These are phyloP conservation scores for Irena cyanogastra DNA, from an alignment of 2,113 vertebrate genomes.

Conservation along the genomic window DNA sequence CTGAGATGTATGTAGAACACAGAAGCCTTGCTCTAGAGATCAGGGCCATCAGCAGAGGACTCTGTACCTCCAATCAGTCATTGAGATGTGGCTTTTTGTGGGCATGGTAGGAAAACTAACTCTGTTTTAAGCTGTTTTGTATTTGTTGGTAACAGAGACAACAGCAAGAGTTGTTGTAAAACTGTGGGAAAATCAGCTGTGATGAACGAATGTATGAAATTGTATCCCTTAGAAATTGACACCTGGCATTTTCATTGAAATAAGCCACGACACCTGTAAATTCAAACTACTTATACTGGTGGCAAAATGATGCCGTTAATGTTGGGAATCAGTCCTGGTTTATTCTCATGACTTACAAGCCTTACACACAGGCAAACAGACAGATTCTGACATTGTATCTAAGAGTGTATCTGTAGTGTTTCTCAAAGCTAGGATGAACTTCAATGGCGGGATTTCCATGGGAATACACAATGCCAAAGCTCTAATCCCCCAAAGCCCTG, in stretches of 20 bases:
- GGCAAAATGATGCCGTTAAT: background rate
- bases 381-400: background rate
- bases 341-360: background rate
- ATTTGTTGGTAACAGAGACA: background rate
- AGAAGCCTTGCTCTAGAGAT: background rate
- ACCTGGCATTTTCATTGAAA: background rate
- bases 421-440: background rate
- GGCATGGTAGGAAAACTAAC: background rate
- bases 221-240: background rate
- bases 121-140: background rate
- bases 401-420: background rate
- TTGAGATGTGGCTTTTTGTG: background rate
- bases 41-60: background rate
- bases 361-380: background rate
- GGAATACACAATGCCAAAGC: background rate
- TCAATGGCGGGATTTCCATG: background rate
- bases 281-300: background rate
- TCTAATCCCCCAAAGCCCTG: background rate
- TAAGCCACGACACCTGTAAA: background rate
- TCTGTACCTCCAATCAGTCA: background rate
- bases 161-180: background rate
- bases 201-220: background rate
- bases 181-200: background rate
- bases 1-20: fast-evolving
- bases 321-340: background rate